Base-by-base conservation (phyloP, 2,888 invertebrate genomes). In the Metellina segmentata region DNA sequence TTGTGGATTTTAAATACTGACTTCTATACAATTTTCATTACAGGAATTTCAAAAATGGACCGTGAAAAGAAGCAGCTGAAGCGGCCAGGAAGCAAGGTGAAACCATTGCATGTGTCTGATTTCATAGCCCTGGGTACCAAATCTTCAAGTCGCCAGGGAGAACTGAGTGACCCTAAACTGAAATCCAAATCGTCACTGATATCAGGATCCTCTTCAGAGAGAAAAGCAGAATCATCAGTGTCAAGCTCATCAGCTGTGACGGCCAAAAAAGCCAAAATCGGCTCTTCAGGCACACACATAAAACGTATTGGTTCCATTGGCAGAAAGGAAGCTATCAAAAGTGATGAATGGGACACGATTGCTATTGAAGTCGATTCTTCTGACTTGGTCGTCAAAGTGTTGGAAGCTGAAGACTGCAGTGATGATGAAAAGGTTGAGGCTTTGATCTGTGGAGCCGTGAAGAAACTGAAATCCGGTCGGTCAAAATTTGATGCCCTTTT, bases 371-470 rank as follows among this genome's bases (percentile, higher is more conserved):
- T 97, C 93, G 98, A 98, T 93, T 96, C 97, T 13, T 96, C 96
- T 7, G 97, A 97, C 92, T 95, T 98, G 20, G 96, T 98, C 16
- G 96, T 97, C 34, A 96, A 96, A 94, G 96, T 98, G 6, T 95
- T 97, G 79, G 96, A 97, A 93, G 97, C 97, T 6, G 96, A 97
- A 93, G 97, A 97, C 93, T 96, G 96, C 89, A 97, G 97, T 93
- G 98, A 98, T 94, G 97, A 96, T 86, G 98, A 95, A 79, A 94
- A 94, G 89, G 97, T 94, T 96, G 97, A 96, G 96, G 97, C 95
- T 96, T 96, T 98, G 8, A 95, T 99, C n/a, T 97, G 98, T 93
- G 98, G 98, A 0, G 97, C 97, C n/a, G 97, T 98, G 53, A 97
- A 97, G 94, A 96, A 97, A 0, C 96, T 98, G 1, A 97, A 97